Evolutionary conservation across 1,140 invertebrate genomes (phyloP), one percentile per base, ranked within the genome.

Genomic region (Pantala flavescens): DNA sequence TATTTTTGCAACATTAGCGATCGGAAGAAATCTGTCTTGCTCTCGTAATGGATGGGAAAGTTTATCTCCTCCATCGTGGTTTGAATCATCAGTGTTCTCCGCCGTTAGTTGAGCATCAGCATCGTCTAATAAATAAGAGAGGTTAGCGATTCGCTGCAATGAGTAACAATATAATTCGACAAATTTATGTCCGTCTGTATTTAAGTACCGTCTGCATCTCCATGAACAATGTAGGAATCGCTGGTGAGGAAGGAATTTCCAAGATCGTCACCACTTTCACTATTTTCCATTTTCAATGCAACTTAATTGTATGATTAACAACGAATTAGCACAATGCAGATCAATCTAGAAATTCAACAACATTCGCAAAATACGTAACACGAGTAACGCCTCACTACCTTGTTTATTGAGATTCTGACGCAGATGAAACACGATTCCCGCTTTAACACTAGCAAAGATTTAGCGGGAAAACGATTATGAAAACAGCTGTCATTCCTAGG

Each of bases 1-100:
- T 70, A 99, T 98, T 84, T 98, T 93, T 0, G 96, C 95, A 71
- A 99, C 96, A 86, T 99, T 99, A 23, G 98, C 98, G 78, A 98
- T 98, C 0, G 97, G 97, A 71, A 99, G 84, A 82, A 98, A 99
- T 78, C 97, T 86, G 82, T 99, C 97, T 84, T 99, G 94, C 82
- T 96, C 93, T 49, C 92, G 82, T 36, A 96, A 81, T 5, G 89
- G 89, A 9, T 85, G 84, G 23, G 82, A 81, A 5, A 82, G 74
- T 23, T 85, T 85, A 76, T 85, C 83, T 28, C 81, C 82, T 11
- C 80, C 77, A 5, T 84, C 84, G 78, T 89, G 87, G 78, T 89
- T 90, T 0, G 90, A 91, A 80, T 91, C 90, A 73, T 91, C 90
- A 43, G 90, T 90, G 78, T 91, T 91, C 80, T 91, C 90, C 3